Percentiles rank a stretch among this genome's conserved stretches.
Conservation (phyloP, 1,140 invertebrate genomes). For the Orchestia grillus region DNA sequence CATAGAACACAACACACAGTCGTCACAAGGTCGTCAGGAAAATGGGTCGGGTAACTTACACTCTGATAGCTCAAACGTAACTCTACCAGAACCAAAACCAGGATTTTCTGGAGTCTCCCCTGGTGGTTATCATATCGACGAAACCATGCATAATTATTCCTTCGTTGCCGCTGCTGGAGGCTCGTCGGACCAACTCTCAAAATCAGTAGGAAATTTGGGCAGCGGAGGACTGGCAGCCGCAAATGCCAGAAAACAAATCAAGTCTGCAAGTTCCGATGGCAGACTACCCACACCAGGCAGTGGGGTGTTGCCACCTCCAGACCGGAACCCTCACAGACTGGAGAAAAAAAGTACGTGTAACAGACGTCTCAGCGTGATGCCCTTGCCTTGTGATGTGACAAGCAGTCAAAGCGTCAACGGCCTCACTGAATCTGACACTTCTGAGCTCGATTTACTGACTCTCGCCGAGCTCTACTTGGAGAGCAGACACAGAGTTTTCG, state of each 20-base stretch:
- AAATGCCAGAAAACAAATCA: constrained; percentile 26
- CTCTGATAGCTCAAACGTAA: background rate
- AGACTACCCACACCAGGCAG: constrained; percentile 58
- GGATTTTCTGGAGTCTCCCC: background rate
- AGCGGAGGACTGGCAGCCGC: constrained; percentile 28
- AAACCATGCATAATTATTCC: constrained; percentile 58
- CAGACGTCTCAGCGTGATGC: constrained; percentile 31
- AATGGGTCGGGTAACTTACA: background rate
- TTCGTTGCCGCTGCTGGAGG: constrained; percentile 30
- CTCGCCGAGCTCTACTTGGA: constrained; percentile 66
- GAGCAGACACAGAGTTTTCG: constrained; percentile 63
- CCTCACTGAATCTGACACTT: constrained; percentile 5
- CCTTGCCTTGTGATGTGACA: background rate
- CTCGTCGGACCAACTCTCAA: constrained; percentile 30
- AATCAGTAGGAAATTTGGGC: constrained; percentile 52
- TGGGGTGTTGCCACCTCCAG: constrained; percentile 58
- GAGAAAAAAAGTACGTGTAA: constrained; percentile 44
- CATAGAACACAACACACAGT: constrained; percentile 35
- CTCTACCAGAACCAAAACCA: background rate
- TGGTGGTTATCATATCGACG: constrained; percentile 39
- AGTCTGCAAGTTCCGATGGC: constrained; percentile 60
- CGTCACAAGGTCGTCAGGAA: constrained; percentile 18
- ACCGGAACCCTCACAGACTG: constrained; percentile 33
- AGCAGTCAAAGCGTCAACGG: background rate
- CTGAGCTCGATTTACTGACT: constrained; percentile 64